phyloP scores from a whole-genome alignment of 2,888 invertebrate species.

The Lepidonotus clava region DNA sequence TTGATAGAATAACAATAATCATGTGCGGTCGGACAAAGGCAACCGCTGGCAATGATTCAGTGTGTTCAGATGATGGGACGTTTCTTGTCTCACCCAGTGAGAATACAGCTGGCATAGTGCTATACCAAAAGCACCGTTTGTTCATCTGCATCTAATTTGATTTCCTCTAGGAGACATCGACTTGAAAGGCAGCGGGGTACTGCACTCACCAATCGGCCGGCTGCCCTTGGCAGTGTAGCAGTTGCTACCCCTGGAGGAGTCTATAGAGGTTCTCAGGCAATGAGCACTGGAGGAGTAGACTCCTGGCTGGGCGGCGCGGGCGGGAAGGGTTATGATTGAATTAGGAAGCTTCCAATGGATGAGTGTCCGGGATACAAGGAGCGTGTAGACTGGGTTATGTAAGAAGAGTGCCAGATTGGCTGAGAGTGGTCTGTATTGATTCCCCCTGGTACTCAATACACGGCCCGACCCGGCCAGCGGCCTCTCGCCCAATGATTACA shows the following conservation, averaged over 20 bases:
- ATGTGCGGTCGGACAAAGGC: too few relatives aligned
- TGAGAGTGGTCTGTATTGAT: background rate
- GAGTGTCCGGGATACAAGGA: slow-evolving; percentile 1
- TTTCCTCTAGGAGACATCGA: too few relatives aligned
- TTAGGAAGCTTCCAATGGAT: background rate
- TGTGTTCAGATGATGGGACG: too few relatives aligned
- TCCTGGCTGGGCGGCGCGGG: background rate
- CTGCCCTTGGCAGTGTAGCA: too few relatives aligned
- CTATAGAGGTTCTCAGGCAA: too few relatives aligned
- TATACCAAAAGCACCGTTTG: background rate
- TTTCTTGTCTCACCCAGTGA: background rate
- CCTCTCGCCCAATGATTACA: background rate
- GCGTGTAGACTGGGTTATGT: background rate
- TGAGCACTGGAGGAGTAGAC: too few relatives aligned
- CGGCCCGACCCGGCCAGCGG: background rate
- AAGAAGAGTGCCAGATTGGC: slow-evolving; percentile 11
- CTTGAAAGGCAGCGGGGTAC: too few relatives aligned
- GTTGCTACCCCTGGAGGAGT: too few relatives aligned
- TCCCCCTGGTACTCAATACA: background rate
- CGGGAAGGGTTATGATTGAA: background rate
- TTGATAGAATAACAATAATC: too few relatives aligned
- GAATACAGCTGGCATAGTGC: background rate
- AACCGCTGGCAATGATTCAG: too few relatives aligned
- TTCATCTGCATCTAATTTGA: slow-evolving; percentile 19
- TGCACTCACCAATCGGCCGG: too few relatives aligned